Conservation (phyloP, 2,888 invertebrate genomes). For the Xestoiulus laeticollis region DNA sequence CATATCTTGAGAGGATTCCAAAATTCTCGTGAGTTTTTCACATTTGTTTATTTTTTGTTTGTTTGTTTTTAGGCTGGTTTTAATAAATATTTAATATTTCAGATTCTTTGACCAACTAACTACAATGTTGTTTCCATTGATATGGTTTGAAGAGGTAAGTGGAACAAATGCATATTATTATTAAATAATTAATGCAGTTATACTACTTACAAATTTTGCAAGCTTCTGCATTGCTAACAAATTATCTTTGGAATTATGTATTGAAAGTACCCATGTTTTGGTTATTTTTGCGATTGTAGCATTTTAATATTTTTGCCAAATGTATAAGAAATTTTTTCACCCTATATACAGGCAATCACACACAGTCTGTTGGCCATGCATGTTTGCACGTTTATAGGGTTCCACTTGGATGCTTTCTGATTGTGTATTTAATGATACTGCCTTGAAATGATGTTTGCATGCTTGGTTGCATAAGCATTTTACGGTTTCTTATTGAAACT, state of each 20-base stretch:
- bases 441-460: too few species aligned
- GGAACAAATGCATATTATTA: neutral
- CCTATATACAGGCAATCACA: neutral
- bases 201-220: neutral
- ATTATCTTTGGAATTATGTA: too few species aligned
- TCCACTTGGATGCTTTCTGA: too few species aligned
- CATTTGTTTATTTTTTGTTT: neutral
- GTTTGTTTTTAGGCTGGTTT: neutral
- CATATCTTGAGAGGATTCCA: constrained; percentile 49
- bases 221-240: too few species aligned
- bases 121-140: constrained; percentile 49
- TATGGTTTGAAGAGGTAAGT: constrained; percentile 54
- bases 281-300: neutral
- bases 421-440: too few species aligned
- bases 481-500: too few species aligned
- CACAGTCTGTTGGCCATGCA: neutral
- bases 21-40: constrained; percentile 45
- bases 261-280: too few species aligned
- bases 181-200: neutral
- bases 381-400: neutral
- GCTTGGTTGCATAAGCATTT: too few species aligned
- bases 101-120: constrained; percentile 50
- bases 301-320: neutral
- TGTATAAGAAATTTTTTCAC: neutral
- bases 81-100: neutral